phyloP scores from a whole-genome alignment of 2,113 vertebrate species.

The Callionymus lyra region DNA sequence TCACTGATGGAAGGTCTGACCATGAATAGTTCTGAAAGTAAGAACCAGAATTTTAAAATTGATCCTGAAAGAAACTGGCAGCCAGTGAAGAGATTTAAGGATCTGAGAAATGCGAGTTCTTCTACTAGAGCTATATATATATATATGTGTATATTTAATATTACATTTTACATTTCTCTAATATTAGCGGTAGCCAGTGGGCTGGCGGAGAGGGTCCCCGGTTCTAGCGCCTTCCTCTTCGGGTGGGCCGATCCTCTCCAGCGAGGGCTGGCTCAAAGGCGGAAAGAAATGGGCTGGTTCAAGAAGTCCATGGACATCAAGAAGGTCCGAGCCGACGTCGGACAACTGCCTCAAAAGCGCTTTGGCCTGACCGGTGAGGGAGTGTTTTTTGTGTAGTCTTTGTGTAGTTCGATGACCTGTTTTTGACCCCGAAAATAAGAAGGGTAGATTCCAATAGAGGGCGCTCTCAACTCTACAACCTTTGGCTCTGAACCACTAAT shows the following conservation, averaged over 20 bases:
- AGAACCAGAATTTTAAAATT: no score
- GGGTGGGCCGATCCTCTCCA: conserved; percentile 63
- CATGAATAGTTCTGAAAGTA: no score
- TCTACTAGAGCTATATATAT: no score
- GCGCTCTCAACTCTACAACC: background rate
- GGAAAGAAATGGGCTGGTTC: conserved; percentile 72
- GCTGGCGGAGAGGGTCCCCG: conserved; percentile 54
- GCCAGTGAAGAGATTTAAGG: no score
- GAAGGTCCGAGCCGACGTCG: conserved; percentile 51
- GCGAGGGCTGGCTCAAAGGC: conserved; percentile 61
- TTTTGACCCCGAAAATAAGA: no score
- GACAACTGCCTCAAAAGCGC: conserved; percentile 36
- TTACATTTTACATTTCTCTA: conserved; percentile 4
- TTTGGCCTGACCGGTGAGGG: conserved; percentile 69
- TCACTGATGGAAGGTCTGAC: no score
- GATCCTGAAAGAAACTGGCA: no score
- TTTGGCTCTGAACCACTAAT: background rate
- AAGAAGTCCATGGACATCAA: conserved; percentile 42
- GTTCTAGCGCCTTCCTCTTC: conserved; percentile 66
- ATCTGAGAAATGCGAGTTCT: no score
- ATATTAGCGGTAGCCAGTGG: conserved; percentile 52
- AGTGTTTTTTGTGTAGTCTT: no score
- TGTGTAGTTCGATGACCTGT: no score
- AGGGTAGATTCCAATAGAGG: background rate
- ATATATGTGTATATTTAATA: no score